These are phyloP conservation scores for Cynaeus angustus DNA, from an alignment of 2,888 invertebrate genomes.

Conservation along the genomic window DNA sequence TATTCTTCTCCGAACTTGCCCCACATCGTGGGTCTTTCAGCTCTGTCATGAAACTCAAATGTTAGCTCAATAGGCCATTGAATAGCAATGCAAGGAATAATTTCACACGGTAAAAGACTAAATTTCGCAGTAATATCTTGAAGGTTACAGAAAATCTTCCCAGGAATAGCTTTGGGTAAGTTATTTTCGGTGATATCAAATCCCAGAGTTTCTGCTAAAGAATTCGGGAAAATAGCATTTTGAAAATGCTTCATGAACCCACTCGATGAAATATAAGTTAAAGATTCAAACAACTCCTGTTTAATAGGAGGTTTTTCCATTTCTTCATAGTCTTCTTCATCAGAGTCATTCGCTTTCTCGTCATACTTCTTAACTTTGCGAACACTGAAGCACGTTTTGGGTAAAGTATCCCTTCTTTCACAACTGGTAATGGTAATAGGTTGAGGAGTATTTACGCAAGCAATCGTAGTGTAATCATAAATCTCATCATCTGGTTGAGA, in stretches of 20 bases:
- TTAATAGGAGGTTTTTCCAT: constrained; percentile 48
- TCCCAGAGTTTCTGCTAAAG: constrained; percentile 76
- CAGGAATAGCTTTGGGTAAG: constrained; percentile 77
- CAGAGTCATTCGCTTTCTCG: constrained; percentile 70
- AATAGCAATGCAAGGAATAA: constrained; percentile 82
- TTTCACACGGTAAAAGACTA: constrained; percentile 74
- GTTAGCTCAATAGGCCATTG: constrained; percentile 83
- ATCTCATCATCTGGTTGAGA: constrained; percentile 56
- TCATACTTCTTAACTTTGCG: constrained; percentile 71
- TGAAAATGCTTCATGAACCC: constrained; percentile 82
- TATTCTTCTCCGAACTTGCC: constrained; percentile 75
- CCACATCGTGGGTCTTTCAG: constrained; percentile 74
- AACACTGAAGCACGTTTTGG: constrained; percentile 73
- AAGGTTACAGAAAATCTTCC: constrained; percentile 77
- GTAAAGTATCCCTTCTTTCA: constrained; percentile 72
- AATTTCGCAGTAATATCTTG: constrained; percentile 67
- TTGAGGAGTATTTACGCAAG: constrained; percentile 76
- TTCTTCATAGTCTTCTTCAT: constrained; percentile 51
- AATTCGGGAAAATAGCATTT: constrained; percentile 75
- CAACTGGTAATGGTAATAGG: constrained; percentile 72
- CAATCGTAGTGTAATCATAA: constrained; percentile 77
- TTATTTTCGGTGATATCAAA: constrained; percentile 74
- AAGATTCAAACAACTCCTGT: constrained; percentile 60
- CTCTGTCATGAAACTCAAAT: constrained; percentile 79
- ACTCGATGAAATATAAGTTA: constrained; percentile 77